A percentile compares a stretch with the other conserved stretches of the same genome.
Conservation (phyloP, 2,113 vertebrate species). For the Cyprinodon variegatus region DNA sequence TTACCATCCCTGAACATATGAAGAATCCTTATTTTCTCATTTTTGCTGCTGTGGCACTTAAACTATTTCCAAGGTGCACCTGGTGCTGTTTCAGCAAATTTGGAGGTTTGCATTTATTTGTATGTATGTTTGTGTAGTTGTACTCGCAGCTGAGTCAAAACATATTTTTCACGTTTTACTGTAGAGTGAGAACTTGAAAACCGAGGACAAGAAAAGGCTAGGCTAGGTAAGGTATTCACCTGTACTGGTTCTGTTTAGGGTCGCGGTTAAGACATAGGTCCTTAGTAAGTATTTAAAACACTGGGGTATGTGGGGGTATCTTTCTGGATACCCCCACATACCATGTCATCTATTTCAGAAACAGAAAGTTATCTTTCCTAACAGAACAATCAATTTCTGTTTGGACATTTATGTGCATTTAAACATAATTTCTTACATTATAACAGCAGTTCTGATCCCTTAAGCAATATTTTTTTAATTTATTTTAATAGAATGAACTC, state of each 20-base stretch:
- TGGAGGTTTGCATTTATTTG: conserved; percentile 6
- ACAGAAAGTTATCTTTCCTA: neutral
- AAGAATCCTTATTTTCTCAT: conserved; percentile 43
- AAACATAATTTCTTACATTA: conserved; percentile 19
- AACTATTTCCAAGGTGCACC: conserved; percentile 68
- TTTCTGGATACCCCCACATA: too few relatives aligned
- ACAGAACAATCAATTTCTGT: neutral
- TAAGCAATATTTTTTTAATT: neutral
- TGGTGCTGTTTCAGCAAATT: conserved; percentile 59
- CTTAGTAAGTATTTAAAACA: too few relatives aligned
- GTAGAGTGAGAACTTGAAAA: too few relatives aligned
- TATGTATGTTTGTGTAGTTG: conserved; percentile 1
- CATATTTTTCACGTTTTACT: too few relatives aligned
- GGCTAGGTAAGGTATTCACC: too few relatives aligned
- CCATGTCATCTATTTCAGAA: too few relatives aligned
- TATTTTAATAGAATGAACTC: neutral
- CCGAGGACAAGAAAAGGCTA: too few relatives aligned
- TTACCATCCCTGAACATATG: conserved; percentile 32
- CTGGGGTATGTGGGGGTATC: too few relatives aligned
- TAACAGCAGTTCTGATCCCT: neutral
- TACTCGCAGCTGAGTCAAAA: too few relatives aligned
- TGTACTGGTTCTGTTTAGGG: too few relatives aligned
- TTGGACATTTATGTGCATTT: conserved; percentile 13
- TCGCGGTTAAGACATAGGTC: too few relatives aligned
- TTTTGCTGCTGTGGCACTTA: conserved; percentile 42